A percentile compares a stretch with the other conserved stretches of the same genome.
Conservation (phyloP, 30 jellyfish, hydroid and myxozoan species). For the Mastigias papua region DNA sequence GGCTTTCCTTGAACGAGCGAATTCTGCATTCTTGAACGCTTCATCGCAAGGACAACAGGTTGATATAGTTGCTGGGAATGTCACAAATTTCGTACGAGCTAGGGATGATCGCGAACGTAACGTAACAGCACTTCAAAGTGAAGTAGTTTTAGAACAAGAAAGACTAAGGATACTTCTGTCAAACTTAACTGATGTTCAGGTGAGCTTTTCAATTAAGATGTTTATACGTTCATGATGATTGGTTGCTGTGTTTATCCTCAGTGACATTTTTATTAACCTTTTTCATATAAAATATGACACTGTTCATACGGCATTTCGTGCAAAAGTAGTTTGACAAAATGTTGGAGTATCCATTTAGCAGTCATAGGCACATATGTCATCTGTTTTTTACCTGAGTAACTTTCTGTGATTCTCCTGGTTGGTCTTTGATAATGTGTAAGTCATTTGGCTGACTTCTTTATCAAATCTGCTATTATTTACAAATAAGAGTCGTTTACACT, state of each 20-base stretch:
- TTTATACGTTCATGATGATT: too few species aligned
- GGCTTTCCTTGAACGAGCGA: constrained; percentile 20
- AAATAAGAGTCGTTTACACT: not conserved
- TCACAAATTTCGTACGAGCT: not conserved
- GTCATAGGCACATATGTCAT: too few species aligned
- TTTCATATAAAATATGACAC: too few species aligned
- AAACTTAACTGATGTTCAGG: constrained; percentile 17
- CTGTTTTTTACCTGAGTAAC: too few species aligned
- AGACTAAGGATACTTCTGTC: constrained; percentile 1
- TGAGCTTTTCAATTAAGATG: constrained; percentile 14
- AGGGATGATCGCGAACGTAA: constrained; percentile 5
- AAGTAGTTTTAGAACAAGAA: constrained; percentile 9
- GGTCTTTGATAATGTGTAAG: too few species aligned
- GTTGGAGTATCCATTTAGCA: too few species aligned
- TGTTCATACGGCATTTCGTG: too few species aligned
- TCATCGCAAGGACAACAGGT: constrained; percentile 15
- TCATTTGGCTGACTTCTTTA: not conserved
- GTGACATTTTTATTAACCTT: too few species aligned
- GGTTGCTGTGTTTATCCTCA: too few species aligned
- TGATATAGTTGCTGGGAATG: not conserved
- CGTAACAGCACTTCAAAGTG: constrained; percentile 1
- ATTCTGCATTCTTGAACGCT: not conserved
- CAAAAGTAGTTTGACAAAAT: too few species aligned
- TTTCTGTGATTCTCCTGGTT: too few species aligned
- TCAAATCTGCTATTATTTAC: not conserved